These are phyloP conservation scores for Rapana venosa DNA, from an alignment of 2,888 invertebrate genomes.

Conservation along the genomic window DNA sequence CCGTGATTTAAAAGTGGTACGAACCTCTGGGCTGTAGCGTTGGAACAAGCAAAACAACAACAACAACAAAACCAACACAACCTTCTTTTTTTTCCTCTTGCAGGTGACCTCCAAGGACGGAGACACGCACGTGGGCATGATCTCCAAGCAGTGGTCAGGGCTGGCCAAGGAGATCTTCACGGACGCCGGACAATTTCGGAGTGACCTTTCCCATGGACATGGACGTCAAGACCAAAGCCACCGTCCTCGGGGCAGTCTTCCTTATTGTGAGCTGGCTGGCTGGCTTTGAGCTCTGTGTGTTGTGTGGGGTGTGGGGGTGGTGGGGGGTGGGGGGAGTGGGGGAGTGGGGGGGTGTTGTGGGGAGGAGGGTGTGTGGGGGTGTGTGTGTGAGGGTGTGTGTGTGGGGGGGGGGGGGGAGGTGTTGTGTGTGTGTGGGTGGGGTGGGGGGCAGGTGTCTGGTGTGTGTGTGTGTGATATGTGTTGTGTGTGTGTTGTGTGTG, in stretches of 20 bases:
- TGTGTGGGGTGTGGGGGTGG: background rate
- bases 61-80: too few species aligned
- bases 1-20: too few species aligned
- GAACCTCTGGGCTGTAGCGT: too few species aligned
- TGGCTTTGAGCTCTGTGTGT: conserved; percentile 52
- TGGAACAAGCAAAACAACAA: background rate
- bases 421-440: too few species aligned
- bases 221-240: conserved; percentile 85
- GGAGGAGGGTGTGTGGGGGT: background rate
- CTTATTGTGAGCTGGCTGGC: conserved; percentile 83
- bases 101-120: conserved; percentile 88
- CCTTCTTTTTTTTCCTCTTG: background rate
- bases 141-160: conserved; percentile 94
- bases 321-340: background rate
- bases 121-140: conserved; percentile 88
- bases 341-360: background rate
- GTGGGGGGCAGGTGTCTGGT: too few species aligned
- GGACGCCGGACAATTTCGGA: conserved; percentile 91
- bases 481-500: too few species aligned
- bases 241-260: conserved; percentile 89
- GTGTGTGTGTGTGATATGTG: too few species aligned
- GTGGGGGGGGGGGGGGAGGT: too few species aligned
- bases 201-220: conserved; percentile 94
- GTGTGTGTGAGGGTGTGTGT: too few species aligned
- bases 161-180: conserved; percentile 89